These are phyloP conservation scores for Notodonta dromedarius DNA, from an alignment of 2,888 invertebrate genomes.

Conservation along the genomic window DNA sequence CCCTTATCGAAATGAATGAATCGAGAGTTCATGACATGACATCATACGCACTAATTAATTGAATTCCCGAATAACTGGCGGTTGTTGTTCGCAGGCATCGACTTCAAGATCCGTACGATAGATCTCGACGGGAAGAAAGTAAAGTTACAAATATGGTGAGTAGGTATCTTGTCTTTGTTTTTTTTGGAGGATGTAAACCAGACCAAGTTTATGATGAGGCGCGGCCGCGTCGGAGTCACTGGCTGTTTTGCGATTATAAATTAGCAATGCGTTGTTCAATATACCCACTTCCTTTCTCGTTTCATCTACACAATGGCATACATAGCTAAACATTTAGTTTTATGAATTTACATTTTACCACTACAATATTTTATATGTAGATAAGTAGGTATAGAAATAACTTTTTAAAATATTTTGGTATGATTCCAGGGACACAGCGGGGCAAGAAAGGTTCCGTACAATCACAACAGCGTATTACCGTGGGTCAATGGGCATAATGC, in stretches of 20 bases:
- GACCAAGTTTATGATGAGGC: constrained; percentile 12
- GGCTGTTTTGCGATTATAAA: constrained; percentile 25
- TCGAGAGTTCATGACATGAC: constrained; percentile 79
- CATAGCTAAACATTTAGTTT: constrained; percentile 9
- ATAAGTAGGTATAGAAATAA: not conserved
- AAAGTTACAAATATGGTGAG: constrained; percentile 99
- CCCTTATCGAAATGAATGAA: constrained; percentile 73
- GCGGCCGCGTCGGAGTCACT: constrained; percentile 20
- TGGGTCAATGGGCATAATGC: constrained; percentile 99
- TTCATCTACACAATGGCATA: constrained; percentile 26
- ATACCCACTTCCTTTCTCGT: constrained; percentile 39
- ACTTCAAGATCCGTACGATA: constrained; percentile 99
- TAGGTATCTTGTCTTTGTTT: constrained; percentile 28
- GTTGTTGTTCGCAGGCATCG: constrained; percentile 91
- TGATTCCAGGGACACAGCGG: constrained; percentile 96
- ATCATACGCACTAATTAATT: constrained; percentile 81
- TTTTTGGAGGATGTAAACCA: constrained; percentile 4
- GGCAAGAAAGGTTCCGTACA: constrained; percentile 99
- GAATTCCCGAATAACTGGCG: constrained; percentile 54
- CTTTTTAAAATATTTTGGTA: constrained; percentile 6
- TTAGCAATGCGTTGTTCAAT: constrained; percentile 32
- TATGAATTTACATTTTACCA: not conserved
- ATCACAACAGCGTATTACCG: constrained; percentile 99
- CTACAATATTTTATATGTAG: too few species aligned
- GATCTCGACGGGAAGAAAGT: constrained; percentile 99